These are phyloP conservation scores for Pseudococcus viburni DNA, from an alignment of 2,888 invertebrate genomes.

Conservation along the genomic window DNA sequence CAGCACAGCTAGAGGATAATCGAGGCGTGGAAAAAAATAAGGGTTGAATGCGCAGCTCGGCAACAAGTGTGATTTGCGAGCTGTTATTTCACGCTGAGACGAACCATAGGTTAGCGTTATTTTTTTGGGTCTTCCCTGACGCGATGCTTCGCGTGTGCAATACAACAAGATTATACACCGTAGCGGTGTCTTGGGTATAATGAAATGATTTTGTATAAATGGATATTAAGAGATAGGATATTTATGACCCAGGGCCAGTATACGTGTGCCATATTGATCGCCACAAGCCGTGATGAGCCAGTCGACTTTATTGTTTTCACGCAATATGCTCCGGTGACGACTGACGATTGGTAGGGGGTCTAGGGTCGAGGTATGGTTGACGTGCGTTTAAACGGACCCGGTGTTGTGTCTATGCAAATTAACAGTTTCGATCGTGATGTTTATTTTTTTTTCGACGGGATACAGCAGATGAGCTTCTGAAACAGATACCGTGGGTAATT, in stretches of 20 bases:
- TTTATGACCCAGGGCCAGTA: conserved; percentile 3
- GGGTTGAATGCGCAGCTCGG: not conserved
- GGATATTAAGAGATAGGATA: not conserved
- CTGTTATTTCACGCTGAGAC: conserved; percentile 1
- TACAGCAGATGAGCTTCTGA: not conserved
- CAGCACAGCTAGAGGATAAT: not conserved
- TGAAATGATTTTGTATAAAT: not conserved
- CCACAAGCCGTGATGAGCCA: not conserved
- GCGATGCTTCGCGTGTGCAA: not conserved
- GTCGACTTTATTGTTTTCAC: not conserved
- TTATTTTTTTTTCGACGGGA: not conserved
- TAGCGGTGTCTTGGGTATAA: not conserved
- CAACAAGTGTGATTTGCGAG: conserved; percentile 25
- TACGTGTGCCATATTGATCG: not conserved
- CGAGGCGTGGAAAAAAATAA: conserved; percentile 6
- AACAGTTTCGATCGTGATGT: not conserved
- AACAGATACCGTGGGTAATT: conserved; percentile 21
- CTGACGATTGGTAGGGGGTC: conserved; percentile 8
- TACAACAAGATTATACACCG: not conserved
- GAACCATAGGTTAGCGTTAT: not conserved
- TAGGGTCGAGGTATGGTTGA: not conserved
- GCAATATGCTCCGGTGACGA: not conserved
- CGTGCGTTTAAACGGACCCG: conserved; percentile 1
- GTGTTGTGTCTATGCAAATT: conserved; percentile 2
- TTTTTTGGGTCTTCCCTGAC: not conserved